Base-by-base conservation (phyloP, 92 coral and sea anemone genomes). In the Chrysogorgia sp. region DNA sequence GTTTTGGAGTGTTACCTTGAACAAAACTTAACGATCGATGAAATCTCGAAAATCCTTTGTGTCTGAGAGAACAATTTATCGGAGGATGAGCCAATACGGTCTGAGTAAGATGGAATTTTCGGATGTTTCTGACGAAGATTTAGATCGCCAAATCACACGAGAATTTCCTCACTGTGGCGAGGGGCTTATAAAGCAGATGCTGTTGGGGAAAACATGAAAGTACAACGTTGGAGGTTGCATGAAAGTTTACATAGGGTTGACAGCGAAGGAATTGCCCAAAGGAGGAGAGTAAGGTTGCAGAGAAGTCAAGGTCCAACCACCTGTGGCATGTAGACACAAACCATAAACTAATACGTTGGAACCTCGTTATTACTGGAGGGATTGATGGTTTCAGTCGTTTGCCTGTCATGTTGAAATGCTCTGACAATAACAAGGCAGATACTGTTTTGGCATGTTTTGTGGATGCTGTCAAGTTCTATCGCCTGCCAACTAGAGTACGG, bases 151-250 rank as follows among this genome's bases (percentile, higher is more conserved):
- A 35, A 48, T 86, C 40, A 66, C 87, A 7, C 48, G 79, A 69
- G 90, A 86, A 56, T 82, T 75, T 68, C 84, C 86, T 45, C 72
- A 59, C 60, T 82, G 86, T 69, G 90, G 86, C 20, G 90, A 81
- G 76, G 72, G 79, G 26, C 23, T 86, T 72, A 45, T 82, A 25
- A 82, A 68, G 35, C 74, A 61, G 33, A 67, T 81, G 48, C 80
- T 76, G 20, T 62, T 52, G 45, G 86, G 68, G 32, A 78, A 58
- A 61, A 61, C 74, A 84, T 79, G 33, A 84, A 21, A 19, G 88
- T 84, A 7, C 88, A 67, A 71, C 58, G 88, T 40, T 21, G 68
- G 75, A 57, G 84, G 50, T 67, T 84, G 43, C 74, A 83, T 23
- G 88, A 84, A 22, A 68, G 84, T 32, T 32, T 84, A 14, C 83